Percentiles rank a stretch among this genome's conserved stretches.
Conservation (phyloP, 2,888 invertebrate genomes). For the Ophion ellenae region DNA sequence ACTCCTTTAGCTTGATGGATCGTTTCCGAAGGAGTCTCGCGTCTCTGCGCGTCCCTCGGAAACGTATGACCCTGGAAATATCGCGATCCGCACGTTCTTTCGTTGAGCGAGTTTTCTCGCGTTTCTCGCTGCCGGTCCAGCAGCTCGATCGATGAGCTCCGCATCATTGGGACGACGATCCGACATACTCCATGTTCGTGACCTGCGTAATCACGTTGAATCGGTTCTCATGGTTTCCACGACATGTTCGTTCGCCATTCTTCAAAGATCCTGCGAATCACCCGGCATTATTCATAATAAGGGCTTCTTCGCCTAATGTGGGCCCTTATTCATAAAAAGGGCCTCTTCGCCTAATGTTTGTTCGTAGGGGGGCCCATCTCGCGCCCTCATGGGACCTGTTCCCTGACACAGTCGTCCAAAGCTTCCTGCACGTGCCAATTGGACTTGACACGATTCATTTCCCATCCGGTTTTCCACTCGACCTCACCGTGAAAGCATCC, state of each 20-base stretch:
- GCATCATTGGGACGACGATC: not conserved
- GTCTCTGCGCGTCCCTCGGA: conserved; percentile 27
- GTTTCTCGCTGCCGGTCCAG: conserved; percentile 9
- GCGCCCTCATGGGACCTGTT: not conserved
- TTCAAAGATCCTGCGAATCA: conserved; percentile 73
- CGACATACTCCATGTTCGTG: not conserved
- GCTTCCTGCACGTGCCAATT: conserved; percentile 27
- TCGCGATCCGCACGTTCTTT: conserved; percentile 23
- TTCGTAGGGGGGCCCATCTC: not conserved
- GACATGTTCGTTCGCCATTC: conserved; percentile 57
- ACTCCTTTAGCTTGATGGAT: conserved; percentile 70
- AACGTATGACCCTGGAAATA: conserved; percentile 35
- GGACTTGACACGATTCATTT: conserved; percentile 75
- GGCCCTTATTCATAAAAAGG: too few species aligned
- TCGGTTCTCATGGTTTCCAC: conserved; percentile 10
- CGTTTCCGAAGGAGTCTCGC: conserved; percentile 59
- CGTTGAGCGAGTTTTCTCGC: conserved; percentile 1
- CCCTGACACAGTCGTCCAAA: not conserved
- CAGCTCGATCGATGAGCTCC: conserved; percentile 53
- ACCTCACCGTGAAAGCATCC: conserved; percentile 23
- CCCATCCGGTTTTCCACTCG: conserved; percentile 62
- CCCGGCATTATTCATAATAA: conserved; percentile 72
- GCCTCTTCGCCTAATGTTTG: not conserved
- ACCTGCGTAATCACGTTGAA: not conserved
- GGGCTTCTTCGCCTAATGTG: not conserved